Conservation (phyloP, 2,797 vertebrate species). For the Sarcoramphus papa region DNA sequence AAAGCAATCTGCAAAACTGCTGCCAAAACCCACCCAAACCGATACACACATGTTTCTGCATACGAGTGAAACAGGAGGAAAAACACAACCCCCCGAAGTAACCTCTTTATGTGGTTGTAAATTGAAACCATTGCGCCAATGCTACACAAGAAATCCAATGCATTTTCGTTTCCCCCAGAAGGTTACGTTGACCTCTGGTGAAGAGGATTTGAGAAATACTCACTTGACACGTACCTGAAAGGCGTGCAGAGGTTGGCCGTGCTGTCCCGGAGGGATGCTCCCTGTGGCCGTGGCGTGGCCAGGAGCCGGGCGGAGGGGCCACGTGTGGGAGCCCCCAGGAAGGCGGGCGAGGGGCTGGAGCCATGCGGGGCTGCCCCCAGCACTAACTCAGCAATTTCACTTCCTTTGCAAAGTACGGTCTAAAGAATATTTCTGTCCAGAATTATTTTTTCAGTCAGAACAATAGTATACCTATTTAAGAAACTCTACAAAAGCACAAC, state of each 20-base stretch:
- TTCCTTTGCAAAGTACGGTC: neutral
- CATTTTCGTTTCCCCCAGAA: neutral
- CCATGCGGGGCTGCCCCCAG: neutral
- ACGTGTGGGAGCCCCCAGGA: fast-evolving
- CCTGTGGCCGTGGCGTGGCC: fast-evolving
- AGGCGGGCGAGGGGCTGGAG: neutral
- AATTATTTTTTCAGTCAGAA: neutral
- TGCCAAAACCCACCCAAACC: neutral
- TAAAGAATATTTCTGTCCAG: neutral
- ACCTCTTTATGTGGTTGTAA: neutral
- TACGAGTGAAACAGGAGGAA: neutral
- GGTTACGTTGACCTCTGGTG: neutral
- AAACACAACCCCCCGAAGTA: neutral
- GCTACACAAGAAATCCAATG: neutral
- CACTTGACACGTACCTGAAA: too few species aligned
- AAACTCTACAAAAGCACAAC: neutral
- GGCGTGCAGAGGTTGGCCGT: fast-evolving
- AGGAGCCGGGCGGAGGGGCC: fast-evolving
- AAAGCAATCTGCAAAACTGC: neutral
- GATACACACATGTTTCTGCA: neutral
- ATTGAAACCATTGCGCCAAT: neutral
- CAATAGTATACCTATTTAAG: neutral
- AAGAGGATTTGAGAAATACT: neutral
- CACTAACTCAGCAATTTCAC: neutral
- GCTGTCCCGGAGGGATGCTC: neutral